A percentile compares a stretch with the other conserved stretches of the same genome.
Conservation (phyloP, 2,888 invertebrate species). For the Clivina fossor region DNA sequence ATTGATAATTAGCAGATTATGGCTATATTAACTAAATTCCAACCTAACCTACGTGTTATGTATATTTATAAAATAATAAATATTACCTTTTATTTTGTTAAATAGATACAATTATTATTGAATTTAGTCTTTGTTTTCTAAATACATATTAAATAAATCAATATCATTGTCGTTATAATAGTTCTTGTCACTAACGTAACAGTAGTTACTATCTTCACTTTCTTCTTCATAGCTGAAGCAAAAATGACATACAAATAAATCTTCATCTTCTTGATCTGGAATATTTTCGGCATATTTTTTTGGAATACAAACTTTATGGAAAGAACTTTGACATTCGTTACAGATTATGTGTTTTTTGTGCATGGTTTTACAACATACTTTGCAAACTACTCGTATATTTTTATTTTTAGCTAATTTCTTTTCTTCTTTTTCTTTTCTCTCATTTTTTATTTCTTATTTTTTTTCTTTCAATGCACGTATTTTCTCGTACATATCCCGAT, state of each 20-base stretch:
- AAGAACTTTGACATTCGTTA: slow-evolving; percentile 1
- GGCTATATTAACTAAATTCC: neutral
- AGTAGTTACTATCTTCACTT: slow-evolving; percentile 4
- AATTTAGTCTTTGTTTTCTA: neutral
- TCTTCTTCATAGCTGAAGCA: slow-evolving; percentile 7
- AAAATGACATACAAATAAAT: slow-evolving; percentile 5
- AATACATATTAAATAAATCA: slow-evolving; percentile 2
- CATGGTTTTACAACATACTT: slow-evolving; percentile 3
- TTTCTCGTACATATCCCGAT: slow-evolving; percentile 2
- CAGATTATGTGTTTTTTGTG: slow-evolving; percentile 7
- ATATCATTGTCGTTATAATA: too few species aligned
- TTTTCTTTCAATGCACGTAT: slow-evolving; percentile 6
- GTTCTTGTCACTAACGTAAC: neutral
- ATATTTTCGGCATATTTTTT: slow-evolving; percentile 5
- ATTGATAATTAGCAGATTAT: neutral
- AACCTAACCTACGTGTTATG: neutral
- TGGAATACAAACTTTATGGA: slow-evolving; percentile 5
- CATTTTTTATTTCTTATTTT: neutral
- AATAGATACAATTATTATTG: neutral
- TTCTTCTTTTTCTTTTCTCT: slow-evolving; percentile 5
- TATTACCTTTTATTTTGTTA: too few species aligned
- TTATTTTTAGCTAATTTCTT: slow-evolving; percentile 6
- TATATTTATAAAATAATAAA: neutral
- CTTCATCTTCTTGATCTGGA: slow-evolving; percentile 11
- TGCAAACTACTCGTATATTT: slow-evolving; percentile 4